A percentile compares a stretch with the other conserved stretches of the same genome.
These are phyloP conservation scores for Megaceryle alcyon DNA, from an alignment of 2,797 vertebrate species.

Conservation along the genomic window DNA sequence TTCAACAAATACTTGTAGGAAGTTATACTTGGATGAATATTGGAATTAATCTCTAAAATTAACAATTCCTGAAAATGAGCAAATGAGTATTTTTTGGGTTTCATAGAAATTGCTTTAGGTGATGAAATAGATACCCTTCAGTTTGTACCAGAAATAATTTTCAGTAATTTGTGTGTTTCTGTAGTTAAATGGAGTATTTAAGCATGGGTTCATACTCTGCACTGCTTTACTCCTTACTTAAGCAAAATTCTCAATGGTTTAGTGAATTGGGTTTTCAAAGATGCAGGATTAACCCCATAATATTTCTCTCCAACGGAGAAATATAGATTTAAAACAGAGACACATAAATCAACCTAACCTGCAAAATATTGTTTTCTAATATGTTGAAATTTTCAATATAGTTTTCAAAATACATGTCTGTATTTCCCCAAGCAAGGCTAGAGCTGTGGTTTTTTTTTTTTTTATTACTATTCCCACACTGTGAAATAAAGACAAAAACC, in stretches of 20 bases:
- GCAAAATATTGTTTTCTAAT: not conserved
- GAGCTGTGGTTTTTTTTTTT: not conserved
- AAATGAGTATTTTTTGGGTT: not conserved
- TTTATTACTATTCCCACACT: not conserved
- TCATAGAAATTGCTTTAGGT: not conserved
- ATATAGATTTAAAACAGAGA: not conserved
- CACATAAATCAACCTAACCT: not conserved
- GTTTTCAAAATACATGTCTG: not conserved
- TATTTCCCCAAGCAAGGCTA: not conserved
- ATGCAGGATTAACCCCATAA: not conserved
- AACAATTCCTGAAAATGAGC: not conserved
- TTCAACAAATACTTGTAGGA: not conserved
- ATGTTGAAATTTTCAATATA: not conserved
- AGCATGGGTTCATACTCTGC: not conserved
- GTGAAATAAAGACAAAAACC: not conserved
- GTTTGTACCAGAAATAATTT: not conserved
- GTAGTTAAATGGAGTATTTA: not conserved
- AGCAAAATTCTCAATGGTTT: not conserved
- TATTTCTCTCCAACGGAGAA: not conserved
- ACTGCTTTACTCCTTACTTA: not conserved
- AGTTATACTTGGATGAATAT: not conserved
- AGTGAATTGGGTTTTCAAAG: not conserved
- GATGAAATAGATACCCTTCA: not conserved
- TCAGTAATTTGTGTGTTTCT: not conserved
- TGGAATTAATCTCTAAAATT: not conserved